Base-by-base conservation (phyloP, 2,797 vertebrate species). In the Chanos chanos region DNA sequence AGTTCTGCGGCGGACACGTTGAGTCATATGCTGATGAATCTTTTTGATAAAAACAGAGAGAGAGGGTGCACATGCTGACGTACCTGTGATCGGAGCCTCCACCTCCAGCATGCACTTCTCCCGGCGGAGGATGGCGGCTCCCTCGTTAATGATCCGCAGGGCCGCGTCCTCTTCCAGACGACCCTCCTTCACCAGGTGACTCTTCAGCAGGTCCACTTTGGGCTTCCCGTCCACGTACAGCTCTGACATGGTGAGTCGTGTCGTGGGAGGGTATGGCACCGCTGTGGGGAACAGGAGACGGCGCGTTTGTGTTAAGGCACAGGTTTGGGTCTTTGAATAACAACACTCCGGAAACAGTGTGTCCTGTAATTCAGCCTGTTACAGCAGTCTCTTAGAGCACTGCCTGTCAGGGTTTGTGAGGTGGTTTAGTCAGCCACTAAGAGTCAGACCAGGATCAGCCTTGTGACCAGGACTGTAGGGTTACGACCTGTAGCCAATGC, bases 61-160 rank as follows among this genome's bases (percentile, higher is more conserved):
- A n/a, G n/a, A n/a, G n/a, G n/a, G n/a, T n/a, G n/a, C n/a, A n/a
- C n/a, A n/a, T n/a, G n/a, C n/a, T n/a, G n/a, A n/a, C n/a, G n/a
- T 68, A 97, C 96, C 96, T 83, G 96, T 99, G 87, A 99, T 89
- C 3, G 96, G 96, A 2, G 96, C 94, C 4, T 97, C 95, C 75
- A 99, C 92, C 62, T 99, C 96, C 70, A 99, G 91, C 94, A 99
- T 96, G 27, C 94, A 98, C 60, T 94, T 95, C 88, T 99, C 96
- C 16, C 94, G 89, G 61, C 92, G 86, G 6, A 99, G 89, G 83
- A 98, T 93, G 79, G 78, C 83, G 2, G 94, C 93, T 2, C 96
- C 96, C 9, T 98, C 96, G 1, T 92, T 93, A 85, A 99, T 96
- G 80, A 99, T 94, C 65, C 93, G 89, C n/a, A 99, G 83, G 0